Evolutionary conservation across 2,888 invertebrate genomes (phyloP).

Genomic region (Hypsopygia costalis): DNA sequence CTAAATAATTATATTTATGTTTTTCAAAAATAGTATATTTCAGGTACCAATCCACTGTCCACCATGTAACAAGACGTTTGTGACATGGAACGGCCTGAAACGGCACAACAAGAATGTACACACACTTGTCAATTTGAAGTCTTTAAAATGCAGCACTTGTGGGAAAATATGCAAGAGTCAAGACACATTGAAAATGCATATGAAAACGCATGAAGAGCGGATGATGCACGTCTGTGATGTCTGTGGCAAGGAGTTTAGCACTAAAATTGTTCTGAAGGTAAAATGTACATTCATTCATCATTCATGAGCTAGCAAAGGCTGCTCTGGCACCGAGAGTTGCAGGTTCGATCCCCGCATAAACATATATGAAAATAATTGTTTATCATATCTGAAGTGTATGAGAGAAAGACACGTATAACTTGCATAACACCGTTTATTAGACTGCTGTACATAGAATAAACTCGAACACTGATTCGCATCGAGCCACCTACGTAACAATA

Average conservation of each 20-base stretch:
- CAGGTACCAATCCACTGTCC: constrained; percentile 46
- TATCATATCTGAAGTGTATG: too few relatives aligned
- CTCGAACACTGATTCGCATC: too few relatives aligned
- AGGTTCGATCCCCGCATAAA: too few relatives aligned
- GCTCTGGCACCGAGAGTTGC: too few relatives aligned
- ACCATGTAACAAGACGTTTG: constrained; percentile 58
- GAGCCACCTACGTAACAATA: too few relatives aligned
- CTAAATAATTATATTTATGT: too few relatives aligned
- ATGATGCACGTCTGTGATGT: constrained; percentile 55
- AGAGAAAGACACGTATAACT: too few relatives aligned
- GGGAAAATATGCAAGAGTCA: constrained; percentile 57
- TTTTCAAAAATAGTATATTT: too few relatives aligned
- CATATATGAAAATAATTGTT: too few relatives aligned
- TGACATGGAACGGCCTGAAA: constrained; percentile 55
- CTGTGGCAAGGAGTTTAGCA: constrained; percentile 59
- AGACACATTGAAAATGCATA: constrained; percentile 53
- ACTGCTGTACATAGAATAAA: too few relatives aligned
- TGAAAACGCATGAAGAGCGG: constrained; percentile 44
- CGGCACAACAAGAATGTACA: constrained; percentile 58
- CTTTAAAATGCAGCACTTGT: constrained; percentile 51
- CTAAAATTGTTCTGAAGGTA: constrained; percentile 49
- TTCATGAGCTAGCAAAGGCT: too few relatives aligned
- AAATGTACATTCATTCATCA: constrained; percentile 18
- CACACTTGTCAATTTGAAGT: constrained; percentile 38
- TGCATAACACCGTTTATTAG: too few relatives aligned